Conservation (phyloP, 2,797 vertebrate genomes). For the Aeoliscus strigatus region DNA sequence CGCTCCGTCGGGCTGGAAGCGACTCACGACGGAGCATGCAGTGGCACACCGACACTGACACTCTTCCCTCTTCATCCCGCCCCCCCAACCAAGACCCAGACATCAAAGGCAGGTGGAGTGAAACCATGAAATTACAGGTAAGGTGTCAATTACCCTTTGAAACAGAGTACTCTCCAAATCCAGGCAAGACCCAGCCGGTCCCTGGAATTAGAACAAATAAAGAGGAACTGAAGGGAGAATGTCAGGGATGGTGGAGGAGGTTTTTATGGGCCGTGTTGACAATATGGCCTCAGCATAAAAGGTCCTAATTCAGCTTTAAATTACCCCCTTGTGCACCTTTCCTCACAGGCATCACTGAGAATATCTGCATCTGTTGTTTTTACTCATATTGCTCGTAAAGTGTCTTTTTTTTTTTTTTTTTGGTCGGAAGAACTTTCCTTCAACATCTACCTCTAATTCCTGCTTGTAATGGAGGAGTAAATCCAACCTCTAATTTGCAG, state of each 20-base stretch:
- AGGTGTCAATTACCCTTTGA: constrained; percentile 86
- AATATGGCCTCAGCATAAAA: constrained; percentile 75
- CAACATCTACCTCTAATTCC: too few relatives aligned
- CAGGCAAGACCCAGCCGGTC: constrained; percentile 81
- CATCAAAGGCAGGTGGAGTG: constrained; percentile 83
- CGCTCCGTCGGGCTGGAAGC: too few relatives aligned
- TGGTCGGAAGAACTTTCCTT: too few relatives aligned
- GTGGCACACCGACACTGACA: constrained; percentile 31
- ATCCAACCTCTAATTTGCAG: constrained; percentile 35
- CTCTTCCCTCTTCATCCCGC: constrained; percentile 51
- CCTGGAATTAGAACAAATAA: constrained; percentile 79
- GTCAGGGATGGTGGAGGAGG: constrained; percentile 39
- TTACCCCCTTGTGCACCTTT: constrained; percentile 51
- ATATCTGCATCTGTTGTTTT: too few relatives aligned
- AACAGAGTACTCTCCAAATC: constrained; percentile 79
- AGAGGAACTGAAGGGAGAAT: constrained; percentile 69
- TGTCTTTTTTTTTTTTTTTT: too few relatives aligned
- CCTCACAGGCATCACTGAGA: constrained; percentile 29
- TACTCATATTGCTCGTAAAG: too few relatives aligned
- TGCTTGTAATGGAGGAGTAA: constrained; percentile 28
- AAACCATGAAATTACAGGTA: constrained; percentile 85
- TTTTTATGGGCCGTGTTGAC: constrained; percentile 71
- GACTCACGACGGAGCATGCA: constrained; percentile 40
- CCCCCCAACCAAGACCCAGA: constrained; percentile 67
- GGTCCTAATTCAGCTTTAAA: constrained; percentile 73